Base-by-base conservation (phyloP, 2,888 invertebrate species). In the Phengaris alcon region DNA sequence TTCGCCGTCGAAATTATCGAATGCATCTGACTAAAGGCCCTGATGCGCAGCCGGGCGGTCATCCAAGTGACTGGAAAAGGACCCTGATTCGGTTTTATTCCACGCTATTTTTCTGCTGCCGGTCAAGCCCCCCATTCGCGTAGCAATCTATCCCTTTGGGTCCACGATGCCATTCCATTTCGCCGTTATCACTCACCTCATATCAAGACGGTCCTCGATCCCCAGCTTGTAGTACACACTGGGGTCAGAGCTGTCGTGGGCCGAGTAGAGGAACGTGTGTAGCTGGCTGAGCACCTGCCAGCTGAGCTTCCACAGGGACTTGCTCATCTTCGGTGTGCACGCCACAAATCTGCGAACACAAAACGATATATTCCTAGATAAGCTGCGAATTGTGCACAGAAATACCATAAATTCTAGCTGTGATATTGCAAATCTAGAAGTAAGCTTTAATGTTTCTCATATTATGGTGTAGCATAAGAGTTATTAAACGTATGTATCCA, bases 311-410 rank as follows among this genome's bases (percentile, higher is more conserved):
- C 94, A 90, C 44, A 96, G 80, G 70, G 95, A 95, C 82, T 94
- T 95, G 82, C 95, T 95, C 88, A 97, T 93, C 84, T 95, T 95
- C 0, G 97, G 97, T 4, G 96, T 95, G 85, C 95, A 95, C 79
- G 95, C 90, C 84, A 96, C 93, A 80, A 97, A 95, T 86, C 97
- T 97, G 89, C 12, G 68, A 15, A 44, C 51, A 12, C 0, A 64
- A 12, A 5, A 64, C 6, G 12, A 64, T 44, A 12, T 22, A 4
- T 35, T 35, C 6, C 64, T 35, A 64, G 12, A 52, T 48, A 48
- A 48, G 48, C 48, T 48, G 52, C 12, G 52, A 10, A 10, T 52
- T 52, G 12, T 52, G 12, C 6, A 52, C 10, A n/a, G 22, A 6
- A 35, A 35, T 35, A 3, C 35, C 35, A 35, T 35, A 3, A 35